These are phyloP conservation scores for Okamejei kenojei DNA, from an alignment of 2,797 vertebrate genomes.

Conservation along the genomic window DNA sequence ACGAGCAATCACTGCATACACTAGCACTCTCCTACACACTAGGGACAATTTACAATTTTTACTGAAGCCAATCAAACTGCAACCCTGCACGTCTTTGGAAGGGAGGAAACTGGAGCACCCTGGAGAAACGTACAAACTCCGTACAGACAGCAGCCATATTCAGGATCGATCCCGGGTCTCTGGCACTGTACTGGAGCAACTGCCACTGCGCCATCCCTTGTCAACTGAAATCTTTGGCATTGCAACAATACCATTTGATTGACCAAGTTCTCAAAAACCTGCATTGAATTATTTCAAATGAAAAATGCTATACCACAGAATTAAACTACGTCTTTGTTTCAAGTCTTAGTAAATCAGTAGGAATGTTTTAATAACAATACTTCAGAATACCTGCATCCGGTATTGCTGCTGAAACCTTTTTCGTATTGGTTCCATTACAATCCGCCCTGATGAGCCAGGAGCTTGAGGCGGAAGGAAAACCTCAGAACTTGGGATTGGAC, in stretches of 20 bases:
- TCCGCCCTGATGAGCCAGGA: not conserved
- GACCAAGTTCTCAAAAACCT: too few relatives aligned
- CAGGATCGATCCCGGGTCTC: too few relatives aligned
- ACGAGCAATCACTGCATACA: too few relatives aligned
- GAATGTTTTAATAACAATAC: not conserved
- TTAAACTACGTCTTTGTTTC: not conserved
- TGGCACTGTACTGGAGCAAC: too few relatives aligned
- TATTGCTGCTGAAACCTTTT: conserved; percentile 33
- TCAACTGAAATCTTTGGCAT: not conserved
- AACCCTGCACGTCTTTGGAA: too few relatives aligned
- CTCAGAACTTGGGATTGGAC: not conserved
- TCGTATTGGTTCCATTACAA: conserved; percentile 29
- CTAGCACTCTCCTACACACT: too few relatives aligned
- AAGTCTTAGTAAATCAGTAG: not conserved
- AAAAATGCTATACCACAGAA: not conserved
- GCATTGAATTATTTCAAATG: not conserved
- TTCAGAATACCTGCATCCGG: conserved; percentile 26
- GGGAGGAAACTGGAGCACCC: too few relatives aligned
- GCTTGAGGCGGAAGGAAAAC: not conserved
- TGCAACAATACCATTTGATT: not conserved
- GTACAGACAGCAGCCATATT: too few relatives aligned
- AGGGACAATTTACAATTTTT: too few relatives aligned
- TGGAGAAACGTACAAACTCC: too few relatives aligned
- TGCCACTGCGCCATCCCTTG: not conserved
- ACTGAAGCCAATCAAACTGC: too few relatives aligned